Conservation (phyloP, 2,113 vertebrate species). For the Nansenia antarctica region DNA sequence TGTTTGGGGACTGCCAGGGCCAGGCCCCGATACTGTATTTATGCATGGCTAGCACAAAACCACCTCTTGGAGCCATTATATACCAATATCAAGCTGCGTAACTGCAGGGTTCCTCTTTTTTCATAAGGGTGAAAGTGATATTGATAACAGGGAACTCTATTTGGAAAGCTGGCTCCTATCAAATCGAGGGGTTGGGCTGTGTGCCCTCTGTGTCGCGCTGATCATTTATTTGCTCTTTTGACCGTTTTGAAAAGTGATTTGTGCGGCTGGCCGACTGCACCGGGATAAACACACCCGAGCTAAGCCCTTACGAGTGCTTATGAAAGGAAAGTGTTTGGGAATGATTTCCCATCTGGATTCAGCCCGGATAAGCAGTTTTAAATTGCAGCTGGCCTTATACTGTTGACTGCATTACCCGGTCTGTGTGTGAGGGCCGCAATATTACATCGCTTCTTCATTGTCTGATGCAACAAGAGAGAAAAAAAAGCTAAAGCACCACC, state of each 20-base stretch:
- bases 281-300: slow-evolving; percentile 49
- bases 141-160: slow-evolving; percentile 34
- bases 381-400: slow-evolving; percentile 55
- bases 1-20: slow-evolving; percentile 2
- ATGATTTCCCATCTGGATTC: slow-evolving; percentile 71
- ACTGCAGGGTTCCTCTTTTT: slow-evolving; percentile 1
- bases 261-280: slow-evolving; percentile 29
- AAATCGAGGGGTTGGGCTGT: neutral
- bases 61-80: slow-evolving; percentile 26
- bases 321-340: slow-evolving; percentile 64
- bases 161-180: slow-evolving; percentile 12
- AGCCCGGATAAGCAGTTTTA: slow-evolving; percentile 62
- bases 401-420: slow-evolving; percentile 60
- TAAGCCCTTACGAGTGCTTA: slow-evolving; percentile 55
- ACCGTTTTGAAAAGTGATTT: slow-evolving; percentile 54
- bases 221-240: slow-evolving; percentile 48
- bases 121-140: slow-evolving; percentile 25
- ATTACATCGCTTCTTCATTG: slow-evolving; percentile 45
- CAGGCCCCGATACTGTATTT: slow-evolving; percentile 16
- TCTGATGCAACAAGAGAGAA: too few species aligned
- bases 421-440: slow-evolving; percentile 36
- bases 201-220: neutral
- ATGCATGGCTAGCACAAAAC: slow-evolving; percentile 19
- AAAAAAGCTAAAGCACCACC: slow-evolving; percentile 4
- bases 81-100: slow-evolving; percentile 22